phyloP scores from a whole-genome alignment of 2,888 invertebrate species.

The Trichogramma evanescens region DNA sequence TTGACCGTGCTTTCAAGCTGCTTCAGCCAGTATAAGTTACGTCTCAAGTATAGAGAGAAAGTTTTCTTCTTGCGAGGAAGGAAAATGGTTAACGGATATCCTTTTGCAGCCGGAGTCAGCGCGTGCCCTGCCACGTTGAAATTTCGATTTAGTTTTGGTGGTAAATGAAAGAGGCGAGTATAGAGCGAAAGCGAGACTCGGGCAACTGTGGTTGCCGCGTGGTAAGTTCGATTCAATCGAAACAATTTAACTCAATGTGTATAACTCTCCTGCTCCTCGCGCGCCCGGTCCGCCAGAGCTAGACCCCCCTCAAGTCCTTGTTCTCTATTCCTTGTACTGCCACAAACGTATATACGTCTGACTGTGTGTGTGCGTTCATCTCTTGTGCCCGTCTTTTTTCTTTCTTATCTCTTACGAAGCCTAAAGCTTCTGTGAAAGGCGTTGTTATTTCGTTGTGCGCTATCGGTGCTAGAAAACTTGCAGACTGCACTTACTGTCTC shows the following conservation, averaged over 20 bases:
- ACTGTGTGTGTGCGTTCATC: too few relatives aligned
- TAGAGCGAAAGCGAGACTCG: background rate
- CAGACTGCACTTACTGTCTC: too few relatives aligned
- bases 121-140: background rate
- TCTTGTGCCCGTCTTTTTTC: background rate
- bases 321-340: too few relatives aligned
- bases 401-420: too few relatives aligned
- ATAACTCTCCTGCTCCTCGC: too few relatives aligned
- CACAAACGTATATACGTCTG: too few relatives aligned
- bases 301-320: too few relatives aligned
- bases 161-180: conserved; percentile 19
- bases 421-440: too few relatives aligned
- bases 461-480: too few relatives aligned
- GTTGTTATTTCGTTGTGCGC: too few relatives aligned
- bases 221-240: conserved; percentile 14
- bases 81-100: conserved; percentile 4
- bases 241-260: conserved; percentile 17
- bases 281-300: too few relatives aligned
- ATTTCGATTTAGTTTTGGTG: conserved; percentile 22
- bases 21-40: background rate
- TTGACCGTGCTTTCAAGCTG: background rate
- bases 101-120: background rate
- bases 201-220: background rate
- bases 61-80: background rate
- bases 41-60: background rate